These are phyloP conservation scores for Teleiodes luculella DNA, from an alignment of 2,888 invertebrate genomes.

Conservation along the genomic window DNA sequence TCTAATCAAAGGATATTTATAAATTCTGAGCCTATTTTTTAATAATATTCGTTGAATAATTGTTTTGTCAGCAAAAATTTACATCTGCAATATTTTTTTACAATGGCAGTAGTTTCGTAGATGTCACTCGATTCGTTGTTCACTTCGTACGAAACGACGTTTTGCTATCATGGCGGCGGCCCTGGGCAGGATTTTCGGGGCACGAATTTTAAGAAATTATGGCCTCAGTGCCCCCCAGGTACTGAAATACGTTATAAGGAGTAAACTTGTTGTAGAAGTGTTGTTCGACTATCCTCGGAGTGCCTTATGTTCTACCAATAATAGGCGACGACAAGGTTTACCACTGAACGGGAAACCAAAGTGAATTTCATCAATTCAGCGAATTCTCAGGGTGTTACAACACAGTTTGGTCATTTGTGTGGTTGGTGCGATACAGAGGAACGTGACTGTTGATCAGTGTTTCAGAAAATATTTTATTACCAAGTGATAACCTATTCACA, in stretches of 20 bases:
- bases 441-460: conserved; percentile 28
- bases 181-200: conserved; percentile 91
- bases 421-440: conserved; percentile 26
- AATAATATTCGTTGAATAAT: too few relatives aligned
- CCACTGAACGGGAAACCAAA: conserved; percentile 38
- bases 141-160: conserved; percentile 55
- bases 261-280: conserved; percentile 29
- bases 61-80: conserved; percentile 11
- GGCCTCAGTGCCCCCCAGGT: conserved; percentile 86
- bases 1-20: background rate
- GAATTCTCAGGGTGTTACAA: conserved; percentile 28
- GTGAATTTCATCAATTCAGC: conserved; percentile 52
- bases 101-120: conserved; percentile 44
- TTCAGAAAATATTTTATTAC: conserved; percentile 37
- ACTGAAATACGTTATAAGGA: conserved; percentile 53
- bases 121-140: conserved; percentile 63
- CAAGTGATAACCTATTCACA: conserved; percentile 71
- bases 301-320: conserved; percentile 40
- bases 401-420: conserved; percentile 34
- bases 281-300: conserved; percentile 31
- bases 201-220: conserved; percentile 88
- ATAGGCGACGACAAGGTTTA: conserved; percentile 33
- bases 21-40: too few relatives aligned
- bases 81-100: conserved; percentile 19
- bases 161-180: conserved; percentile 91